phyloP scores from a whole-genome alignment of 2,797 vertebrate genomes.

The Staurois parvus region DNA sequence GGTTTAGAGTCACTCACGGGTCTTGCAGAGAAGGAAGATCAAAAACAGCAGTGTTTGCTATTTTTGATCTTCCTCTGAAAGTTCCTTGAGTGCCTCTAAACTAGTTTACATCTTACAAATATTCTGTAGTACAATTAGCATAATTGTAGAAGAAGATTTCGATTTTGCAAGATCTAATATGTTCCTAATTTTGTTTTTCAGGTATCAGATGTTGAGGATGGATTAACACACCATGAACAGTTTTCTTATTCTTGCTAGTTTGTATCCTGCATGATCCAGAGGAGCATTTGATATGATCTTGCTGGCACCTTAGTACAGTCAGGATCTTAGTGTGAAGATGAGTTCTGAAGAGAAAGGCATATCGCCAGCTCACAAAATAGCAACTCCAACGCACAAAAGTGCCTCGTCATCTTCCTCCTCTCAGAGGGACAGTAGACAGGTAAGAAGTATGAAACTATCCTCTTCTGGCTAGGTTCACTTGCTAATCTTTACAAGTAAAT shows the following conservation, averaged over 20 bases:
- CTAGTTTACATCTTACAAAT: too few relatives aligned
- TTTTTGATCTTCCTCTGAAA: too few relatives aligned
- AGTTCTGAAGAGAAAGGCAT: constrained; percentile 91
- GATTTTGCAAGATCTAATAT: background rate
- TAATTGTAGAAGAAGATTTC: background rate
- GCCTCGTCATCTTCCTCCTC: constrained; percentile 91
- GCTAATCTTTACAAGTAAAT: too few relatives aligned
- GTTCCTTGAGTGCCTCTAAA: too few relatives aligned
- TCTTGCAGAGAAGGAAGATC: too few relatives aligned
- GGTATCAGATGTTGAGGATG: constrained; percentile 63
- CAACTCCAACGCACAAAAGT: constrained; percentile 96
- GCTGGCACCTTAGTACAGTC: constrained; percentile 61
- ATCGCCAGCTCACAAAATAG: constrained; percentile 85
- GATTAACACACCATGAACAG: constrained; percentile 66
- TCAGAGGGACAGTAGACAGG: constrained; percentile 95
- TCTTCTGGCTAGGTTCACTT: too few relatives aligned
- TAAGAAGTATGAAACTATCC: constrained; percentile 69
- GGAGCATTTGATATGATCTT: constrained; percentile 67
- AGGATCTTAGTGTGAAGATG: constrained; percentile 80
- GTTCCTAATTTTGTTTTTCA: constrained; percentile 62
- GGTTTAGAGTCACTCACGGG: too few relatives aligned
- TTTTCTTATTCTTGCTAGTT: constrained; percentile 22
- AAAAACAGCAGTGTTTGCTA: too few relatives aligned
- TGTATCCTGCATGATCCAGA: constrained; percentile 54
- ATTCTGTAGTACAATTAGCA: too few relatives aligned